phyloP scores from a whole-genome alignment of 2,113 vertebrate genomes.

The Etheostoma spectabile region DNA sequence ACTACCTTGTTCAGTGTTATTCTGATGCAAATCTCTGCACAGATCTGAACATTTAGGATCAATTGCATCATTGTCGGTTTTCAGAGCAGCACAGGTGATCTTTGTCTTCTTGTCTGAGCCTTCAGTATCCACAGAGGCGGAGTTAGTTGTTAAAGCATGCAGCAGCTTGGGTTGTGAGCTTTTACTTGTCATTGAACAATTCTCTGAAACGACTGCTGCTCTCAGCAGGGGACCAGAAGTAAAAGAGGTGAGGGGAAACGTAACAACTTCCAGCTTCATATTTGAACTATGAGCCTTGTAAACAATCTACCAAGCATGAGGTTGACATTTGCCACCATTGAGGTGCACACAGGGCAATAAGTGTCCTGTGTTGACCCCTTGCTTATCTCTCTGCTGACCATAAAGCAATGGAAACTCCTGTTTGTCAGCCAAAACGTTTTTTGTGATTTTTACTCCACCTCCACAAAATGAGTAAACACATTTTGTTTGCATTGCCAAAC shows the following conservation, averaged over 20 bases:
- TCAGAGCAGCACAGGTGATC: constrained; percentile 46
- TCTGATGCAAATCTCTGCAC: constrained; percentile 37
- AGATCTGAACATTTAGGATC: constrained; percentile 30
- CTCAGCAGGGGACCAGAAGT: constrained; percentile 49
- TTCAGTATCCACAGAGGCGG: constrained; percentile 46
- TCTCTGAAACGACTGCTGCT: constrained; percentile 52
- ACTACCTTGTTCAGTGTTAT: neutral
- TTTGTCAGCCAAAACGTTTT: constrained; percentile 20
- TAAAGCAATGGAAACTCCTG: constrained; percentile 17
- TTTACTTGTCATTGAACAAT: constrained; percentile 64
- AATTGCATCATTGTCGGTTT: constrained; percentile 47
- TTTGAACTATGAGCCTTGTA: constrained; percentile 55
- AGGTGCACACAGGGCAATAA: constrained; percentile 14
- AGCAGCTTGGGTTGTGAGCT: constrained; percentile 44
- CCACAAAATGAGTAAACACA: neutral
- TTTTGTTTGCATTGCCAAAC: too few species aligned
- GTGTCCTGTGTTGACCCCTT: constrained; percentile 40
- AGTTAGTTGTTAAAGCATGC: constrained; percentile 40
- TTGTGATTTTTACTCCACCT: constrained; percentile 3
- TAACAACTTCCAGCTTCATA: constrained; percentile 61
- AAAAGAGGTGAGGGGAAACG: constrained; percentile 54
- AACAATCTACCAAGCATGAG: constrained; percentile 38
- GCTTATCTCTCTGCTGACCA: constrained; percentile 22
- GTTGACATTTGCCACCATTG: constrained; percentile 38
- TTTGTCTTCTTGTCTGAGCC: constrained; percentile 45